These are phyloP conservation scores for Aix galericulata DNA, from an alignment of 2,113 vertebrate species.

Conservation along the genomic window DNA sequence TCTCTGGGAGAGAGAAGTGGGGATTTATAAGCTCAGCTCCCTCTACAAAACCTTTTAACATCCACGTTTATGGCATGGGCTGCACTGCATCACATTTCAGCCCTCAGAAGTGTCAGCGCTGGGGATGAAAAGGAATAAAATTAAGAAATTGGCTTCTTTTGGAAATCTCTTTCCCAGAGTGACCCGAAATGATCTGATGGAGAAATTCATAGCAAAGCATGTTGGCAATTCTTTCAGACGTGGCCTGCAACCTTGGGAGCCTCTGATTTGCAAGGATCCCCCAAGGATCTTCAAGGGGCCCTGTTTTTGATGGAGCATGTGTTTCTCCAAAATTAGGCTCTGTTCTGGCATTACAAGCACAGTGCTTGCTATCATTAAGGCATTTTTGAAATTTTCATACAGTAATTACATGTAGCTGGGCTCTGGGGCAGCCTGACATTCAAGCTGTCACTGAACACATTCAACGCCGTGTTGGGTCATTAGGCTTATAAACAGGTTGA, in stretches of 20 bases:
- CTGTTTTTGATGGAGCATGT: not conserved
- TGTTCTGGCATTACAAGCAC: not conserved
- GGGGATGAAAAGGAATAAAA: constrained; percentile 30
- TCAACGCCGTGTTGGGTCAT: not conserved
- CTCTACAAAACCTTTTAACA: constrained; percentile 8
- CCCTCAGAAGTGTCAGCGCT: not conserved
- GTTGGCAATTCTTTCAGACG: not conserved
- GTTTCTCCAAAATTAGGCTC: not conserved
- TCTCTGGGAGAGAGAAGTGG: not conserved
- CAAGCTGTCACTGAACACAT: constrained; percentile 14
- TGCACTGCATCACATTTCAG: constrained; percentile 10
- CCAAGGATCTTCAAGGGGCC: not conserved
- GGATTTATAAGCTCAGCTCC: constrained; percentile 3
- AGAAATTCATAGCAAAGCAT: not conserved
- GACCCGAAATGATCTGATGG: not conserved
- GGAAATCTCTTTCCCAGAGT: not conserved
- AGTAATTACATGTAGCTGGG: not conserved
- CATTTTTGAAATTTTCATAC: not conserved
- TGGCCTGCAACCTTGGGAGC: not conserved
- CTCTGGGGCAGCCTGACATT: not conserved
- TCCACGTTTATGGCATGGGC: constrained; percentile 19
- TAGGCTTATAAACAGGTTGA: constrained; percentile 34
- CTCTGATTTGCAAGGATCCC: not conserved
- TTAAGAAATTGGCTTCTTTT: constrained; percentile 30
- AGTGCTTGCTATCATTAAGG: not conserved